Base-by-base conservation (phyloP, 2,797 vertebrate genomes). In the Antennarius maculatus region DNA sequence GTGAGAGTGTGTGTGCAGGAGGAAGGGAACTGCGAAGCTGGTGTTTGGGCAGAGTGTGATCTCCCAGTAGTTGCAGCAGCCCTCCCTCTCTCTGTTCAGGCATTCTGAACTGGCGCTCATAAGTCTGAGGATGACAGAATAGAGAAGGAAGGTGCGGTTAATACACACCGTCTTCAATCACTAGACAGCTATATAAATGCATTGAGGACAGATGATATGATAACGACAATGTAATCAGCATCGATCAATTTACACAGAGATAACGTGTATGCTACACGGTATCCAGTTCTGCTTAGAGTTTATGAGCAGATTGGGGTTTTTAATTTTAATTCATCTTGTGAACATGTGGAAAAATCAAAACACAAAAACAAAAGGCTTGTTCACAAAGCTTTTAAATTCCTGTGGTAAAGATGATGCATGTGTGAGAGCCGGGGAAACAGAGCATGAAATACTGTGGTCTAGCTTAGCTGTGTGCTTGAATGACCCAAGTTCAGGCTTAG, bases 11-110 rank as follows among this genome's bases (percentile, higher is more conserved):
- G 69, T 83, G 80, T 47, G 83, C 54, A 39, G 88, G 76, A 66
- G 69, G 84, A 53, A 95, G 92, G 88, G 92, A 87, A 91, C 91
- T 92, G 93, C 96, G 97, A 84, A 94, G 95, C 94, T 96, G 96
- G 92, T 97, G 95, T 92, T 97, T 97, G 93, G 95, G 95, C 89
- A 94, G 96, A 93, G 96, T 92, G 91, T 94, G 94, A 89, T 98
- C 97, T 92, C 94, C 77, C 90, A 95, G 95, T 91, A 98, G 95
- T 89, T 96, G 95, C 87, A 95, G 94, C 81, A 95, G 93, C 84
- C 93, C 92, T 6, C 93, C 91, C 74, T 97, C 94, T 73, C 92
- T 95, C 82, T 96, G 96, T 85, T 95, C 94, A 85, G 90, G 54
- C 86, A 95, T 95, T 83, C 95, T 95, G 87, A 94, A 95, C 74